phyloP scores from a whole-genome alignment of 2,797 vertebrate species.

The Pseudochirops cupreus region DNA sequence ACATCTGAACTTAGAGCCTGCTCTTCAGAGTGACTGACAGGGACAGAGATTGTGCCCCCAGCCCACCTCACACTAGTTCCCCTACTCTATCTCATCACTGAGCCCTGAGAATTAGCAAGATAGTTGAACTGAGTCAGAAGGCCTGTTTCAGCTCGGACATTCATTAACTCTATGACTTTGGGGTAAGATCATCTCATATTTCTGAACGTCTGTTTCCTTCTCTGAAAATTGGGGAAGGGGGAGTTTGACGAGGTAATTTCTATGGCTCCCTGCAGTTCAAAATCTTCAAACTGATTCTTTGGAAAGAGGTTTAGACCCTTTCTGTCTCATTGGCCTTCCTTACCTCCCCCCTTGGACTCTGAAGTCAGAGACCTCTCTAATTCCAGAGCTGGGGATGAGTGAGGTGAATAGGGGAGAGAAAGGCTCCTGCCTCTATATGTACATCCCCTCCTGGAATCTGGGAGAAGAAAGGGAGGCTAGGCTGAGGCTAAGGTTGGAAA shows the following conservation, averaged over 20 bases:
- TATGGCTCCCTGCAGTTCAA: not conserved
- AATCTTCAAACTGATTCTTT: not conserved
- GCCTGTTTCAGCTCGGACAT: not conserved
- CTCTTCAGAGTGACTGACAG: not conserved
- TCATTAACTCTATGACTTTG: not conserved
- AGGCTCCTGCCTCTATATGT: not conserved
- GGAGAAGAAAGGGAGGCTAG: not conserved
- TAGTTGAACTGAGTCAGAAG: not conserved
- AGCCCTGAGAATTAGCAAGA: not conserved
- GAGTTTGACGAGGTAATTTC: not conserved
- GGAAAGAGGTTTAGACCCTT: not conserved
- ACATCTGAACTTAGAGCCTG: not conserved
- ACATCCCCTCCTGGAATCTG: not conserved
- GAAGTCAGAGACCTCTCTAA: not conserved
- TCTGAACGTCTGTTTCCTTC: not conserved
- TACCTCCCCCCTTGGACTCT: not conserved
- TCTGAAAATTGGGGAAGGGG: not conserved
- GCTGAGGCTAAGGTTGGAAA: not conserved
- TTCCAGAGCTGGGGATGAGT: not conserved
- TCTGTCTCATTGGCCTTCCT: not conserved
- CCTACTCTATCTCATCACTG: not conserved
- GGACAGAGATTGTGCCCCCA: no score
- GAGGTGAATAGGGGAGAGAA: not conserved
- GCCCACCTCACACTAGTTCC: not conserved
- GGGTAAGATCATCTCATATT: not conserved